Evolutionary conservation across 2,113 vertebrate genomes (phyloP).

Genomic region (Noctilio leporinus): DNA sequence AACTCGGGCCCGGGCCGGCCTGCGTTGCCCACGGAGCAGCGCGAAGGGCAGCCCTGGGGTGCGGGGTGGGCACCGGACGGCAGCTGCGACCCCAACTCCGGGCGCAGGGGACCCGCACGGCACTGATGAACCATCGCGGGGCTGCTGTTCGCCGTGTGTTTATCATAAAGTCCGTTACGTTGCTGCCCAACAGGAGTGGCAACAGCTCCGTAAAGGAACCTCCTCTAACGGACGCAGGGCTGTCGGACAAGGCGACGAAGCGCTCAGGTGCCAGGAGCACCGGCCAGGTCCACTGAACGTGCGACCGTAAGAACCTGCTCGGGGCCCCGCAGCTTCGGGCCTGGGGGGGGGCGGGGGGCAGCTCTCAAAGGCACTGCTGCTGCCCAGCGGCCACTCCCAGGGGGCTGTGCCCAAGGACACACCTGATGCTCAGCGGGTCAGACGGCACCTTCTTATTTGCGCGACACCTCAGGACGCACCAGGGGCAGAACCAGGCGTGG

Average conservation of each 20-base stretch:
- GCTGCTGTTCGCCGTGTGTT: too few species aligned
- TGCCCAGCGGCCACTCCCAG: neutral
- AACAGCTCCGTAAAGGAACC: neutral
- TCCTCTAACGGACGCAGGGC: neutral
- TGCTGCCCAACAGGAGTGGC: neutral
- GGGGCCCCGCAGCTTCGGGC: neutral
- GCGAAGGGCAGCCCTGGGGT: too few species aligned
- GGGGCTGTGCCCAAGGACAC: neutral
- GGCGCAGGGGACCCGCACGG: too few species aligned
- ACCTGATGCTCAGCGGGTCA: too few species aligned
- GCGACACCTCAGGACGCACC: too few species aligned
- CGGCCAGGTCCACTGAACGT: neutral
- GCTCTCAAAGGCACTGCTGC: neutral
- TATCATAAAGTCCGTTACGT: neutral
- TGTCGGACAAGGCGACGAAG: too few species aligned
- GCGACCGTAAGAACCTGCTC: neutral
- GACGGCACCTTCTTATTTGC: neutral
- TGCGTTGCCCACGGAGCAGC: too few species aligned
- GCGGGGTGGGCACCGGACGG: too few species aligned
- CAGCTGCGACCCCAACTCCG: too few species aligned
- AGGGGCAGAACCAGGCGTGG: neutral
- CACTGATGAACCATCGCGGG: neutral
- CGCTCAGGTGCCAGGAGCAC: too few species aligned
- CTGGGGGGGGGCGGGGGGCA: neutral
- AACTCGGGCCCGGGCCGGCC: too few species aligned